These are phyloP conservation scores for Eclectus roratus DNA, from an alignment of 2,113 vertebrate genomes.

Conservation along the genomic window DNA sequence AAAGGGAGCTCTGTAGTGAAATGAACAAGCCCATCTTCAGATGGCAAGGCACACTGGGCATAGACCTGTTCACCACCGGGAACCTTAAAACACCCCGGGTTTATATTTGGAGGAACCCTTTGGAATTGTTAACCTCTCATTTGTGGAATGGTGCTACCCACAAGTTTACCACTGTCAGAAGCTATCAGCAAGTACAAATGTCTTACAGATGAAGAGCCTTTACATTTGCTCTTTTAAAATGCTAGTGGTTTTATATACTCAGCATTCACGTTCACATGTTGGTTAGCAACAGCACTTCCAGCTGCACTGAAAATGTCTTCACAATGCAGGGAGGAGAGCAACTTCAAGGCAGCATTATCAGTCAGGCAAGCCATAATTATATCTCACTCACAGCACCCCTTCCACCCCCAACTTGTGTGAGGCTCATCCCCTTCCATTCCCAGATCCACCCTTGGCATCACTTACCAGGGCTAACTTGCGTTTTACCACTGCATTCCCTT, in stretches of 20 bases:
- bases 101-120: conserved; percentile 25
- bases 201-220: background rate
- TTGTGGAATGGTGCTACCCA: conserved; percentile 9
- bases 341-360: conserved; percentile 41
- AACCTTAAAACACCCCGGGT: background rate
- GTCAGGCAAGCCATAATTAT: conserved; percentile 68
- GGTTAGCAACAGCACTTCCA: conserved; percentile 63
- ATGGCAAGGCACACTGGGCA: background rate
- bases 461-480: background rate
- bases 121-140: conserved; percentile 35
- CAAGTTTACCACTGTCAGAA: background rate
- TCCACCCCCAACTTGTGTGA: conserved; percentile 40
- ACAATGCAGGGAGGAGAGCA: conserved; percentile 52
- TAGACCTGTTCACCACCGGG: background rate
- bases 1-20: background rate
- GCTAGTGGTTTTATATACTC: background rate
- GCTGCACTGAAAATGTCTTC: conserved; percentile 57
- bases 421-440: conserved; percentile 14
- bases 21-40: background rate
- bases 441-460: background rate
- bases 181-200: background rate
- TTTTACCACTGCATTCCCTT: background rate
- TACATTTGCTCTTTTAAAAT: background rate
- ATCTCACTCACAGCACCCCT: conserved; percentile 37
- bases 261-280: background rate